A percentile compares a stretch with the other conserved stretches of the same genome.
Conservation (phyloP, 2,888 invertebrate genomes). For the Apamea monoglypha region DNA sequence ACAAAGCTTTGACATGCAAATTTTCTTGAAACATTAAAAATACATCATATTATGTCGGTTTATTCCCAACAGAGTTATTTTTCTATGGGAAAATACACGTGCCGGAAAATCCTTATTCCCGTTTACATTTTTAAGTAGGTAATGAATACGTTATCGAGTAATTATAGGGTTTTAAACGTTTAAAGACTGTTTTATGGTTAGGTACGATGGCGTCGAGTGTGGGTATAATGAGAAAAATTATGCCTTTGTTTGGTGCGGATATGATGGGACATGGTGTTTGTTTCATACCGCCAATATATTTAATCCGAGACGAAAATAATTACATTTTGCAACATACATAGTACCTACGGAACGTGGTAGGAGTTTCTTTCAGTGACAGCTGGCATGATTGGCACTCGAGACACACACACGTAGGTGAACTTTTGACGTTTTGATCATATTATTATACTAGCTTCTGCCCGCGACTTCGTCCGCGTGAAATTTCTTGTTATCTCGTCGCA, state of each 20-base stretch:
- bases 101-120: conserved; percentile 60
- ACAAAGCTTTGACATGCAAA: conserved; percentile 67
- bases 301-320: background rate
- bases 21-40: conserved; percentile 66
- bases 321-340: background rate
- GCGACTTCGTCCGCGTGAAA: too few relatives aligned
- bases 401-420: background rate
- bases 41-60: conserved; percentile 61
- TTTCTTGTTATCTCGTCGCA: too few relatives aligned
- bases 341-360: background rate
- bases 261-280: background rate
- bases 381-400: background rate
- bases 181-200: conserved; percentile 36
- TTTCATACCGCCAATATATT: background rate
- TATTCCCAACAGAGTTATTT: conserved; percentile 56
- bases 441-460: background rate
- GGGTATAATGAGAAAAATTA: conserved; percentile 1
- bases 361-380: background rate
- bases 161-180: conserved; percentile 58
- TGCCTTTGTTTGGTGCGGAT: conserved; percentile 18
- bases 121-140: conserved; percentile 62
- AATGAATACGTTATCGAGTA: conserved; percentile 65
- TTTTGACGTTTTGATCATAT: background rate
- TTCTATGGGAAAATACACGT: conserved; percentile 66
- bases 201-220: background rate